phyloP scores from a whole-genome alignment of 1,140 invertebrate genomes.

The Triops cancriformis region DNA sequence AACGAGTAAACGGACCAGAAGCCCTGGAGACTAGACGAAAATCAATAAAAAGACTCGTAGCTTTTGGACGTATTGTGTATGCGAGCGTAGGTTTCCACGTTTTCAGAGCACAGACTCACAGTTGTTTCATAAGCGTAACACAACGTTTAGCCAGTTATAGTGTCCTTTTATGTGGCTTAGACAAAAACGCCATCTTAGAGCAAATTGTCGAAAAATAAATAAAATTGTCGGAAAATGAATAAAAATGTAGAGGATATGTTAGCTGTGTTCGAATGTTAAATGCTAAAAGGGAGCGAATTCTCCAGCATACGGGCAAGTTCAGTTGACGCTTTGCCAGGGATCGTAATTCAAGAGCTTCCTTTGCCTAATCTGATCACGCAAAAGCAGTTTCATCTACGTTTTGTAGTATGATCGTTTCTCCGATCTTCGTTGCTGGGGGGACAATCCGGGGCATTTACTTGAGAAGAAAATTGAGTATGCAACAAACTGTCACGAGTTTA shows the following conservation, averaged over 20 bases:
- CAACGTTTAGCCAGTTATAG: neutral
- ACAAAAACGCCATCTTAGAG: too few species aligned
- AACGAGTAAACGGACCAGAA: neutral
- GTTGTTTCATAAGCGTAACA: neutral
- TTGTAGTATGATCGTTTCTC: neutral
- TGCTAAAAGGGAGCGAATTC: neutral
- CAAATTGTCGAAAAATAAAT: too few species aligned
- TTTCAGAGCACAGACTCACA: neutral
- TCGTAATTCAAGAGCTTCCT: neutral
- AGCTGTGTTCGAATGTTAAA: neutral
- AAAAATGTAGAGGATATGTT: neutral
- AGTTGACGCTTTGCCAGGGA: neutral
- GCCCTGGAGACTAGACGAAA: neutral
- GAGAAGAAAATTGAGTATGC: neutral
- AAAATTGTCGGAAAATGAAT: too few species aligned
- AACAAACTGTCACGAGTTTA: neutral
- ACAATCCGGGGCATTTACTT: neutral
- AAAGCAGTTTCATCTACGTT: neutral
- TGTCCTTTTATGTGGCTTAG: neutral
- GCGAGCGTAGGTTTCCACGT: neutral
- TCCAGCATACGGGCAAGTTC: neutral
- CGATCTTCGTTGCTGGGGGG: neutral
- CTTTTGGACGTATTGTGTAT: neutral
- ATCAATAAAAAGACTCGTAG: neutral
- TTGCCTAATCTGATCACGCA: neutral